Conservation (phyloP, 2,113 vertebrate species). For the Holacanthus passer region DNA sequence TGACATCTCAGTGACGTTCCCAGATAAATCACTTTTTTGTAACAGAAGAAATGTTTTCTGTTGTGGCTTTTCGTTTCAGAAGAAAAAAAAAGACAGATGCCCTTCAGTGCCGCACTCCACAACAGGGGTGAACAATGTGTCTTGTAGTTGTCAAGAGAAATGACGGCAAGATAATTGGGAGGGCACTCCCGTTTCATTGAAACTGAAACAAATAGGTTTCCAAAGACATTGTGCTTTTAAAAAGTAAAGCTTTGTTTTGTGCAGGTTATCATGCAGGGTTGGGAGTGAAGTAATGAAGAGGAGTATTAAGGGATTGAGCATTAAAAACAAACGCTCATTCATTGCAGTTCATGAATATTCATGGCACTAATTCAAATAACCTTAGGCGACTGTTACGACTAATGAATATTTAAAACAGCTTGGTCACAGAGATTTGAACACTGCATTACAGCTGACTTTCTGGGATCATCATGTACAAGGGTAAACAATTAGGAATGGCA, state of each 20-base stretch:
- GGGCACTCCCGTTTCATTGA: slow-evolving; percentile 70
- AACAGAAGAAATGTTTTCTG: slow-evolving; percentile 77
- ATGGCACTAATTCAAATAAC: slow-evolving; percentile 84
- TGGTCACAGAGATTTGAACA: slow-evolving; percentile 80
- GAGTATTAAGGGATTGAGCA: slow-evolving; percentile 79
- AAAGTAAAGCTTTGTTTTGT: slow-evolving; percentile 77
- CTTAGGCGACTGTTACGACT: slow-evolving; percentile 82
- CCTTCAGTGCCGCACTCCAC: slow-evolving; percentile 72
- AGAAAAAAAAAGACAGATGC: slow-evolving; percentile 79
- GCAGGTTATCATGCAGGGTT: slow-evolving; percentile 70
- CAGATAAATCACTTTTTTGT: slow-evolving; percentile 83
- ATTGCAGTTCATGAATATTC: slow-evolving; percentile 83
- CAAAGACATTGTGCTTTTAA: slow-evolving; percentile 59
- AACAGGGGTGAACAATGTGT: slow-evolving; percentile 74
- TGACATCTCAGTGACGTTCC: slow-evolving; percentile 75
- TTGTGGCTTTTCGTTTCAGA: slow-evolving; percentile 76
- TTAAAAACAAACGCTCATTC: slow-evolving; percentile 85
- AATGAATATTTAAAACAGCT: slow-evolving; percentile 84
- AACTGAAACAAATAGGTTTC: slow-evolving; percentile 71
- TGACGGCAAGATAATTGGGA: slow-evolving; percentile 80
- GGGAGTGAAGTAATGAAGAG: slow-evolving; percentile 75
- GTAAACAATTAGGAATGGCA: slow-evolving; percentile 79
- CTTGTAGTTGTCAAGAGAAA: slow-evolving; percentile 78
- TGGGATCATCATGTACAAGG: slow-evolving; percentile 71
- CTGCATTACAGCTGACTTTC: slow-evolving; percentile 73